Base-by-base conservation (phyloP, 2,888 invertebrate species). In the Lacanobia wlatinum region DNA sequence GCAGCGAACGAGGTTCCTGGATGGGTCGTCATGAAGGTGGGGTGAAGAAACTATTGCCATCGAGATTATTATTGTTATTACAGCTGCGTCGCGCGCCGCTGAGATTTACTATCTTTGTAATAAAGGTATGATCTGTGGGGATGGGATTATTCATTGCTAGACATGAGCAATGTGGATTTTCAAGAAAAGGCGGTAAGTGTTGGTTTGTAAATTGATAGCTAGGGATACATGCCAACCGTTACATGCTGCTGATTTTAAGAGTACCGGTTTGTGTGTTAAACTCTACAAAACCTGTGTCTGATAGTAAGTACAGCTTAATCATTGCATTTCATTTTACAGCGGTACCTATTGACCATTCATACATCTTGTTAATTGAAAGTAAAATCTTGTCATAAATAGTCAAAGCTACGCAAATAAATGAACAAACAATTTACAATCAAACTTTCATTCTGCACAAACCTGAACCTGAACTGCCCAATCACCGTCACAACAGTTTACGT, bases 1-100 rank as follows among this genome's bases (percentile, higher is more conserved):
- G 87, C 79, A 46, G 46, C 63, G 86, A 86, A 89, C 89, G 81
- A 88, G 83, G 84, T 83, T 88, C 74, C 70, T 61, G 52, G 66
- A 76, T 76, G 79, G 80, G 68, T 82, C 75, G 75, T 70, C 70
- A 66, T 76, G 76, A 76, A 73, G 62, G 72, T 70, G 70, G 81
- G 70, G 78, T 40, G 68, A 12, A 12, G 63, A 50, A 76, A 84
- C 73, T 84, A 78, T 71, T 75, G 64, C 58, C 28, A 28, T 10
- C 16, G 18, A 9, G 14, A 64, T 18, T 67, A 61, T 55, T 55
- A 60, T 73, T 67, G 34, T 66, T 59, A 59, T 79, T 55, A 46
- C 50, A 52, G 55, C 61, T 58, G 9, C 12, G 50, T 18, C 50
- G 56, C 52, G 34, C 18, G 38, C 4, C 76, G 69, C 76, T 21